Conservation (phyloP, 2,888 invertebrate genomes). For the Eupithecia subumbrata region DNA sequence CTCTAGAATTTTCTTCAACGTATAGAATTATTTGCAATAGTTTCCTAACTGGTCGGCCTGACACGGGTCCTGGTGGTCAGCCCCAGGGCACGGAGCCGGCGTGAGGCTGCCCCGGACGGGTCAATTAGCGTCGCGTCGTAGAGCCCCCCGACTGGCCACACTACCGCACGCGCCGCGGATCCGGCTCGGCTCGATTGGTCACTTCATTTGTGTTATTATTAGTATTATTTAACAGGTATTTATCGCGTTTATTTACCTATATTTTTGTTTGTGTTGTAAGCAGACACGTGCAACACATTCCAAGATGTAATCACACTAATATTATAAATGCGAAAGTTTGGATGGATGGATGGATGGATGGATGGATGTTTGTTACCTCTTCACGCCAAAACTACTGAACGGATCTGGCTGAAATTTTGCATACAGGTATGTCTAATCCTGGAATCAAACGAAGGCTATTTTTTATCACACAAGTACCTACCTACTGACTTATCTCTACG, state of each 20-base stretch:
- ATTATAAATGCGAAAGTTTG: too few species aligned
- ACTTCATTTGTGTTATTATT: too few species aligned
- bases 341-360: too few species aligned
- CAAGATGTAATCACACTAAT: neutral
- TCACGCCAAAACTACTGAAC: too few species aligned
- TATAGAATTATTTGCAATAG: neutral
- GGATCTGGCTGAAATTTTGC: too few species aligned
- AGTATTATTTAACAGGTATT: too few species aligned
- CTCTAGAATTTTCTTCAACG: neutral
- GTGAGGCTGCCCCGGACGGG: neutral
- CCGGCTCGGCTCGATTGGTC: neutral
- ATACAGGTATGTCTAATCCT: too few species aligned
- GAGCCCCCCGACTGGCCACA: neutral
- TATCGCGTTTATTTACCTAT: too few species aligned
- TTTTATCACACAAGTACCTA: too few species aligned
- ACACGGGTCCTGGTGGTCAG: neutral
- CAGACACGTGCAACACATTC: neutral
- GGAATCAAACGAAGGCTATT: too few species aligned
- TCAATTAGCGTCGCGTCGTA: neutral
- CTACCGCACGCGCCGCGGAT: neutral
- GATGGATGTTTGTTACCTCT: too few species aligned
- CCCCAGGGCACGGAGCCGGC: neutral
- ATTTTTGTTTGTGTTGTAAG: neutral
- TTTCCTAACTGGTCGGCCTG: neutral
- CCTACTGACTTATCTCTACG: too few species aligned